Conservation (phyloP, 2,113 vertebrate genomes). For the Lepus europaeus region DNA sequence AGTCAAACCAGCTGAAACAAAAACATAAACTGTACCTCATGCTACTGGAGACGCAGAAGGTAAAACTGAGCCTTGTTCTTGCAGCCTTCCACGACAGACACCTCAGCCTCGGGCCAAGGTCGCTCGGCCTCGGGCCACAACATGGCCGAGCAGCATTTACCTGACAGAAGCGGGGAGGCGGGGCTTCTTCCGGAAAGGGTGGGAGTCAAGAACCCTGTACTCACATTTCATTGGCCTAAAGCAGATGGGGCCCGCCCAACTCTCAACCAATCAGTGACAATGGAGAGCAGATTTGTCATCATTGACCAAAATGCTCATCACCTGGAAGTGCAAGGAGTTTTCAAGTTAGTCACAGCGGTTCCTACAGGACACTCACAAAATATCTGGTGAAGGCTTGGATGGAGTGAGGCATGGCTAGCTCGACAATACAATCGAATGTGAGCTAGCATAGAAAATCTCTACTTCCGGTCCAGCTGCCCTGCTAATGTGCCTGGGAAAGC, state of each 20-base stretch:
- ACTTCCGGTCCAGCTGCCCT: neutral
- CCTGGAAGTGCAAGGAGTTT: neutral
- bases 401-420: neutral
- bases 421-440: neutral
- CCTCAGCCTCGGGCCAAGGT: fast-evolving
- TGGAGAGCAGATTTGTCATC: neutral
- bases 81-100: fast-evolving
- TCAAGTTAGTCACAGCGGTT: fast-evolving
- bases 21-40: neutral
- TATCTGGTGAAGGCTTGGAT: neutral
- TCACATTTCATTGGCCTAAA: conserved; percentile 34
- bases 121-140: neutral
- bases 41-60: neutral
- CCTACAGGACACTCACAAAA: neutral
- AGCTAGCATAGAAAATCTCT: neutral
- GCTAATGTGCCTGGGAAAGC: no score
- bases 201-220: no score
- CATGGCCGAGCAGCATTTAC: fast-evolving
- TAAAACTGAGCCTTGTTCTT: neutral
- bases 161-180: fast-evolving
- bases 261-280: neutral
- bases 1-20: neutral
- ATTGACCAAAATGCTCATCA: neutral
- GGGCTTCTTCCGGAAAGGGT: neutral
- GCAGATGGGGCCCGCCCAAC: neutral